Evolutionary conservation across 2,113 vertebrate genomes (phyloP).

Genomic region (Aphelocoma coerulescens): DNA sequence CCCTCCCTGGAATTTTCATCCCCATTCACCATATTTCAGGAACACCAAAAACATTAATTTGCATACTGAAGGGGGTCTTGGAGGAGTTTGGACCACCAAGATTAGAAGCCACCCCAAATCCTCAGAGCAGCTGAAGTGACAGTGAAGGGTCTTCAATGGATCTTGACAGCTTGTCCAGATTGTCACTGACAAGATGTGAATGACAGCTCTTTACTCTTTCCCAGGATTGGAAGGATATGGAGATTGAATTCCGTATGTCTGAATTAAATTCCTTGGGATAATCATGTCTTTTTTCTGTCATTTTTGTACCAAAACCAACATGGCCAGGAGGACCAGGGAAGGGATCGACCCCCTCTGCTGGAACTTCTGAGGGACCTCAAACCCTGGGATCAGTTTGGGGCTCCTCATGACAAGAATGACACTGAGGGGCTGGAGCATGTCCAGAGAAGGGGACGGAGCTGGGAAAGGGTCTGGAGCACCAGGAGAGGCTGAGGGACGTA

Average conservation of each 20-base stretch:
- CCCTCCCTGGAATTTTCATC: too few species aligned
- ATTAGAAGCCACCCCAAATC: neutral
- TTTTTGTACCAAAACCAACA: neutral
- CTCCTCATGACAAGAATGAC: neutral
- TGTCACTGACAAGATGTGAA: neutral
- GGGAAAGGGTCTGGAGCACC: neutral
- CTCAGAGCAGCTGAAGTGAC: neutral
- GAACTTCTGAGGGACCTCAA: neutral
- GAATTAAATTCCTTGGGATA: neutral
- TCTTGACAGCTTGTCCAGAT: neutral
- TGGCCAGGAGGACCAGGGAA: neutral
- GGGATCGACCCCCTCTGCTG: neutral
- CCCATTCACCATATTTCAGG: fast-evolving
- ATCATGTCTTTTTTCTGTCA: neutral
- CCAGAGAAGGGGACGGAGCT: neutral
- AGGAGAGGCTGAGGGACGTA: neutral
- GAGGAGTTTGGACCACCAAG: neutral
- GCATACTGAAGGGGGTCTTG: neutral
- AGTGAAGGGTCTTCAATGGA: neutral
- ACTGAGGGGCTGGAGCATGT: fast-evolving
- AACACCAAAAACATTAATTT: neutral
- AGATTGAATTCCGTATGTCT: neutral
- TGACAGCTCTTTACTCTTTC: neutral
- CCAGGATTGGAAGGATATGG: neutral
- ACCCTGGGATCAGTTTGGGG: neutral